These are phyloP conservation scores for Columba janthina DNA, from an alignment of 2,113 vertebrate genomes.

Conservation along the genomic window DNA sequence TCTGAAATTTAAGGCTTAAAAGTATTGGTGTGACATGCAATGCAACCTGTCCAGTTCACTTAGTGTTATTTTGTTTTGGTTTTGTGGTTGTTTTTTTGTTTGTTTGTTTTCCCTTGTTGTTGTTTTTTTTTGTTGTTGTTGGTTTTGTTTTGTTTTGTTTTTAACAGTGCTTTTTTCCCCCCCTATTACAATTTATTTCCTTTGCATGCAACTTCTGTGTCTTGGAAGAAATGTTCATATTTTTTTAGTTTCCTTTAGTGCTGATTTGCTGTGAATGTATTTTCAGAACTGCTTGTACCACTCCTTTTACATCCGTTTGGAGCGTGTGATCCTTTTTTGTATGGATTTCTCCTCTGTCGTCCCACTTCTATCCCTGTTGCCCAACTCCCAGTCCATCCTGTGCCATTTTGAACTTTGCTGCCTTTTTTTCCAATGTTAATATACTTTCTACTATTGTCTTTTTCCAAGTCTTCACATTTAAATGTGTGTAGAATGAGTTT, in stretches of 20 bases:
- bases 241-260: background rate
- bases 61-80: background rate
- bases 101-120: too few species aligned
- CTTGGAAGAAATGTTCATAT: background rate
- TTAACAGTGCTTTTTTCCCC: background rate
- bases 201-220: background rate
- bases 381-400: background rate
- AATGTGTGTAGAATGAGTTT: background rate
- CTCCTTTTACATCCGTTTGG: background rate
- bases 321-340: background rate
- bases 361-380: background rate
- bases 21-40: background rate
- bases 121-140: too few species aligned
- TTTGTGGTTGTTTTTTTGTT: too few species aligned
- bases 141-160: too few species aligned
- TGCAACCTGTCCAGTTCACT: background rate
- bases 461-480: background rate
- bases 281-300: background rate
- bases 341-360: background rate
- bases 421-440: background rate
- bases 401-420: background rate
- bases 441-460: accelerated
- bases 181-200: background rate
- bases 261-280: background rate
- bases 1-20: background rate